phyloP scores from a whole-genome alignment of 2,797 vertebrate species.

The Pygocentrus nattereri region DNA sequence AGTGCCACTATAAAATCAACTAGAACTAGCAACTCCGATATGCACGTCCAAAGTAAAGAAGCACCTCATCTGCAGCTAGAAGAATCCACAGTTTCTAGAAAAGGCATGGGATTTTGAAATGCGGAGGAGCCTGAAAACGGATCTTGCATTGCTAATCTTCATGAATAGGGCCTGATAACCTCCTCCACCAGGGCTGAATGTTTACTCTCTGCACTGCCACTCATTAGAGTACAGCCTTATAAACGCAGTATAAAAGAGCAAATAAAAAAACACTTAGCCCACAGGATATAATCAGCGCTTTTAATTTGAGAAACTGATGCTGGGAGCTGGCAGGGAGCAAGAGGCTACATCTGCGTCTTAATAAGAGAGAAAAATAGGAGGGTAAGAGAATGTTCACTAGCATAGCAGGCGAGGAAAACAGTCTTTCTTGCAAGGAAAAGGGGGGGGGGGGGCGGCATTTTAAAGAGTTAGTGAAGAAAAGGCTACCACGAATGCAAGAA shows the following conservation, averaged over 20 bases:
- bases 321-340: slow-evolving; percentile 60
- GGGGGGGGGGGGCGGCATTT: neutral
- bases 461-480: slow-evolving; percentile 10
- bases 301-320: slow-evolving; percentile 67
- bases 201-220: slow-evolving; percentile 48
- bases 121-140: neutral
- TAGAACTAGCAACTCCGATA: too few relatives aligned
- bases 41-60: too few relatives aligned
- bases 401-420: slow-evolving; percentile 20
- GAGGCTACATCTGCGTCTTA: slow-evolving; percentile 66
- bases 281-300: slow-evolving; percentile 69
- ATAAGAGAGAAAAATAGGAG: slow-evolving; percentile 64
- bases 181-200: slow-evolving; percentile 21
- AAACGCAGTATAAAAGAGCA: slow-evolving; percentile 64
- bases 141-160: slow-evolving; percentile 9
- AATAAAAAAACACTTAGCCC: slow-evolving; percentile 59
- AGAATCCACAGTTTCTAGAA: too few relatives aligned
- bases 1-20: too few relatives aligned
- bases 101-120: neutral
- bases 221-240: slow-evolving; percentile 60
- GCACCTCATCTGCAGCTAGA: too few relatives aligned
- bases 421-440: too few relatives aligned
- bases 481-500: slow-evolving; percentile 6
- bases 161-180: slow-evolving; percentile 3
- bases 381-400: slow-evolving; percentile 28